These are phyloP conservation scores for Sabellastarte sp. DNA, from an alignment of 2,888 invertebrate species.

Conservation along the genomic window DNA sequence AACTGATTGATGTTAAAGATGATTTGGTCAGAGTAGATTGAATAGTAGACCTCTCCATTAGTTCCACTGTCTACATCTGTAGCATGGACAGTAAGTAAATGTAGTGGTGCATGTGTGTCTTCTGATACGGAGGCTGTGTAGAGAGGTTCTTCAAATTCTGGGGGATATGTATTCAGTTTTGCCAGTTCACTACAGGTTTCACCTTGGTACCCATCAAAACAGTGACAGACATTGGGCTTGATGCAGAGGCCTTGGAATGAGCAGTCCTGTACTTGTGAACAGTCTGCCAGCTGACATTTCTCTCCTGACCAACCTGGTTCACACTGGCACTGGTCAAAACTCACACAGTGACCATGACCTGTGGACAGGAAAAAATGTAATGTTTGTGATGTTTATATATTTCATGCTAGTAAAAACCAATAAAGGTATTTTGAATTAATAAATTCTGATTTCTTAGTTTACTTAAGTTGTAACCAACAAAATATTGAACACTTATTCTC, in stretches of 20 bases:
- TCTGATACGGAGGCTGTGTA: background rate
- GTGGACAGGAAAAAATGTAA: too few relatives aligned
- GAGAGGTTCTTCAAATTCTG: background rate
- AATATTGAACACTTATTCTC: too few relatives aligned
- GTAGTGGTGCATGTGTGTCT: background rate
- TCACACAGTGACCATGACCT: conserved; percentile 2
- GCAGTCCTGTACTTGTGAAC: background rate
- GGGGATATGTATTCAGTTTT: background rate
- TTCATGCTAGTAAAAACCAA: too few relatives aligned
- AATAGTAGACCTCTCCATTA: background rate
- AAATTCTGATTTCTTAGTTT: too few relatives aligned
- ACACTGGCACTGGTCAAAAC: background rate
- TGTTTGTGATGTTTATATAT: too few relatives aligned
- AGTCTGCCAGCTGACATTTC: background rate
- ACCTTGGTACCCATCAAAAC: conserved; percentile 4
- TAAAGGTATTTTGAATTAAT: too few relatives aligned
- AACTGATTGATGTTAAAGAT: background rate
- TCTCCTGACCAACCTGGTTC: background rate
- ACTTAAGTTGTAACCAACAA: too few relatives aligned
- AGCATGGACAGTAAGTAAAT: background rate
- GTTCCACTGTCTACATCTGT: background rate
- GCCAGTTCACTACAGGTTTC: background rate
- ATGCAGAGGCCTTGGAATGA: background rate
- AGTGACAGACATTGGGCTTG: background rate
- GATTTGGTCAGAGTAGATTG: background rate